Evolutionary conservation across 2,888 invertebrate species (phyloP).

Genomic region (Deroplatys truncata): DNA sequence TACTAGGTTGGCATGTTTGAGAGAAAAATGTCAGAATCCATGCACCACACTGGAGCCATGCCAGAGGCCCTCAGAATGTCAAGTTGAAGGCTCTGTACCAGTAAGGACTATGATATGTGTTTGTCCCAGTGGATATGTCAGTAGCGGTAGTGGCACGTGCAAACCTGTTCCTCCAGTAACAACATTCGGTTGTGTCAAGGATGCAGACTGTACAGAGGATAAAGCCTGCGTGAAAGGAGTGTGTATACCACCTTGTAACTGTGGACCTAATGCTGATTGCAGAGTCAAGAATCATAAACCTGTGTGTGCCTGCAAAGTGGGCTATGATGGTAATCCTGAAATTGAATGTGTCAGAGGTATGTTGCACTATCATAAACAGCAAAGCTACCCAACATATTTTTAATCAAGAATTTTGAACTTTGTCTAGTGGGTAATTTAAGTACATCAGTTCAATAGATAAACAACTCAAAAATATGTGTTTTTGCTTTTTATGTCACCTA

Average conservation of each 20-base stretch:
- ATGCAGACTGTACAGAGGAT: constrained; percentile 72
- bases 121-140: constrained; percentile 84
- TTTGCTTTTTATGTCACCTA: no score
- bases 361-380: not conserved
- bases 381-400: no score
- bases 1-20: constrained; percentile 72
- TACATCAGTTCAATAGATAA: no score
- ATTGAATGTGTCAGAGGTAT: constrained; percentile 68
- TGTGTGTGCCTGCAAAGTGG: constrained; percentile 77
- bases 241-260: constrained; percentile 80
- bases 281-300: constrained; percentile 81
- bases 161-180: constrained; percentile 63
- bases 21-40: constrained; percentile 77
- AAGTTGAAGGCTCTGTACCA: constrained; percentile 75
- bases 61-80: constrained; percentile 71
- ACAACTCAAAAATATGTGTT: no score
- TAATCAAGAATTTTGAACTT: no score
- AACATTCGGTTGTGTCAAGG: constrained; percentile 66
- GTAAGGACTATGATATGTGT: constrained; percentile 86
- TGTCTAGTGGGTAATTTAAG: no score
- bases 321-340: constrained; percentile 81
- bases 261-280: constrained; percentile 81
- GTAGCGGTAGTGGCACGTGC: constrained; percentile 76
- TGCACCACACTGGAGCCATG: constrained; percentile 76
- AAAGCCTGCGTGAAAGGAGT: constrained; percentile 75